A percentile compares a stretch with the other conserved stretches of the same genome.
phyloP scores from a whole-genome alignment of 2,797 vertebrate genomes.

The Stomatorhinus walkeri region DNA sequence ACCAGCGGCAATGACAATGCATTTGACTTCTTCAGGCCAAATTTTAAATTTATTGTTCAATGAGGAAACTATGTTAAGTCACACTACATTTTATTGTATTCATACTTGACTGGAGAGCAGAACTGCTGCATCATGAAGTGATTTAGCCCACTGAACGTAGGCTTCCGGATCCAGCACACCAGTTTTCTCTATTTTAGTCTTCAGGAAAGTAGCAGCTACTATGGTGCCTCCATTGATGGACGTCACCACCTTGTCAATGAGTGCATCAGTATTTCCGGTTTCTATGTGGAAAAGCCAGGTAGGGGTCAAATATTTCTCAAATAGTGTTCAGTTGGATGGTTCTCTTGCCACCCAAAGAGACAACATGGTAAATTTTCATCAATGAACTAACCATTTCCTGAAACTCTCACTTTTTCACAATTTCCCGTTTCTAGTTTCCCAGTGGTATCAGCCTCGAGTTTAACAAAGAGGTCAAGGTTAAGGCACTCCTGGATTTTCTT shows the following conservation, averaged over 20 bases:
- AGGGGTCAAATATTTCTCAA: not conserved
- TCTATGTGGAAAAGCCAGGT: not conserved
- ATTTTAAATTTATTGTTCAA: not conserved
- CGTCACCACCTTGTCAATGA: conserved; percentile 70
- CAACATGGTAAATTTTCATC: not conserved
- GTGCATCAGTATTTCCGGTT: conserved; percentile 8
- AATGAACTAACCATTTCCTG: conserved; percentile 22
- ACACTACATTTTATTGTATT: not conserved
- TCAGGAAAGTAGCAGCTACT: conserved; percentile 55
- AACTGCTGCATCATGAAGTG: conserved; percentile 58
- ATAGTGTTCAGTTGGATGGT: not conserved
- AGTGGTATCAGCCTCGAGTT: fast-evolving
- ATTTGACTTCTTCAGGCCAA: no score
- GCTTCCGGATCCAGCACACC: conserved; percentile 51
- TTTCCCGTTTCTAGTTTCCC: fast-evolving
- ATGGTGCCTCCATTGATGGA: conserved; percentile 69
- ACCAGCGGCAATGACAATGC: not conserved
- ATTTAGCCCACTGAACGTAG: conserved; percentile 69
- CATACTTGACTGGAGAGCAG: conserved; percentile 69
- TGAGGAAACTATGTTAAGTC: not conserved
- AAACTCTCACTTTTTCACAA: conserved; percentile 10
- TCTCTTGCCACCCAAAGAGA: not conserved
- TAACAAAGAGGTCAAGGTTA: conserved; percentile 33
- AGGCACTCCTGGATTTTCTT: conserved; percentile 45
- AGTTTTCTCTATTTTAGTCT: conserved; percentile 48